Evolutionary conservation across 2,888 invertebrate species (phyloP).

Genomic region (Mythimna lalbum): DNA sequence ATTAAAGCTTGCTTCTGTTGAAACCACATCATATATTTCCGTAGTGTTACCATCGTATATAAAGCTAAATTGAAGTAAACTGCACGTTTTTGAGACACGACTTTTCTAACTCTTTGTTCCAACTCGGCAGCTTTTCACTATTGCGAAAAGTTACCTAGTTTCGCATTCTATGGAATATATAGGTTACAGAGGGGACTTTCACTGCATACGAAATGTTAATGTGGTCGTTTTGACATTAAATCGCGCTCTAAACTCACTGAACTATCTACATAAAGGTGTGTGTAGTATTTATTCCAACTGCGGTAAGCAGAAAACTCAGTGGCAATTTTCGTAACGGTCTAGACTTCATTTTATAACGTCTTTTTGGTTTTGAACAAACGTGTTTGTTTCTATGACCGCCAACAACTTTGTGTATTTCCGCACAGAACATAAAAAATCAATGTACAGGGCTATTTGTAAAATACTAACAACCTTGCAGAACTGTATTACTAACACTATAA

Average conservation of each 20-base stretch:
- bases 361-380: background rate
- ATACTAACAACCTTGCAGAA: no score
- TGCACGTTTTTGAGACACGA: slow-evolving; percentile 36
- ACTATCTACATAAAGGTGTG: slow-evolving; percentile 50
- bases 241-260: slow-evolving; percentile 55
- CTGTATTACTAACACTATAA: no score
- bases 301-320: slow-evolving; percentile 15
- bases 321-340: slow-evolving; percentile 9
- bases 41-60: background rate
- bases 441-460: no score
- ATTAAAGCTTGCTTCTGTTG: background rate
- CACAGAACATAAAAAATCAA: background rate
- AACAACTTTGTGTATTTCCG: background rate
- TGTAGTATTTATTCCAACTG: slow-evolving; percentile 38
- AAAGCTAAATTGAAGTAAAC: slow-evolving; percentile 42
- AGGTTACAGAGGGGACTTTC: slow-evolving; percentile 60
- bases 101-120: slow-evolving; percentile 41
- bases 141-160: slow-evolving; percentile 56
- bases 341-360: slow-evolving; percentile 8
- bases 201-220: slow-evolving; percentile 61
- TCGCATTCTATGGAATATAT: slow-evolving; percentile 59
- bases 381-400: background rate
- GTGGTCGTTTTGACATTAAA: slow-evolving; percentile 62
- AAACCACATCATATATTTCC: slow-evolving; percentile 3
- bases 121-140: slow-evolving; percentile 46